A percentile compares a stretch with the other conserved stretches of the same genome.
phyloP scores from a whole-genome alignment of 92 coral and sea anemone species.

The Palythoa caribaeorum region DNA sequence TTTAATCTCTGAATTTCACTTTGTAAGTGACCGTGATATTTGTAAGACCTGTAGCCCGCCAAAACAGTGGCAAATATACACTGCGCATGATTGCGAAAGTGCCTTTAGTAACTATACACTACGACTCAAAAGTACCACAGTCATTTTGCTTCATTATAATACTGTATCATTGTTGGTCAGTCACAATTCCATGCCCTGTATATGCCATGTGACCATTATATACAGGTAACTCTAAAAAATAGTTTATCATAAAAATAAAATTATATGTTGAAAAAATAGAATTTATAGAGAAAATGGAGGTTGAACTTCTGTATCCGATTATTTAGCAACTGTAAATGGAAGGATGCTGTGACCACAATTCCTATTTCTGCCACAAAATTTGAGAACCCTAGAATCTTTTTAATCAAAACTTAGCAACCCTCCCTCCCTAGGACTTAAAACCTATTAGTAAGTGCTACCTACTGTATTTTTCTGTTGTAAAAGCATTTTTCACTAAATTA shows the following conservation, averaged over 20 bases:
- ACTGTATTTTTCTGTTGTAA: slow-evolving; percentile 7
- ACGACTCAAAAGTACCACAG: slow-evolving; percentile 16
- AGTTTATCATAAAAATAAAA: slow-evolving; percentile 14
- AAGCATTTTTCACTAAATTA: background rate
- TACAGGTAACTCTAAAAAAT: slow-evolving; percentile 13
- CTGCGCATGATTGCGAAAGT: background rate
- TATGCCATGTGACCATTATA: slow-evolving; percentile 9
- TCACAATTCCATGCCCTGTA: slow-evolving; percentile 17
- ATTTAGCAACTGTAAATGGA: slow-evolving; percentile 8
- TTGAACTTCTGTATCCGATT: slow-evolving; percentile 12
- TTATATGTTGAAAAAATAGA: slow-evolving; percentile 16
- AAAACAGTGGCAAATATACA: no score
- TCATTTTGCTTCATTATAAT: slow-evolving; percentile 20
- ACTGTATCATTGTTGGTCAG: slow-evolving; percentile 18
- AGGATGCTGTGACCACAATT: slow-evolving; percentile 13
- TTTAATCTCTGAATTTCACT: background rate
- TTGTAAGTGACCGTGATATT: background rate
- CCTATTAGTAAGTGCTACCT: slow-evolving; percentile 19
- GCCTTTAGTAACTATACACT: slow-evolving; percentile 16
- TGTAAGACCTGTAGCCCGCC: no score
- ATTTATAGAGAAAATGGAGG: slow-evolving; percentile 10
- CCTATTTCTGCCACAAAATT: slow-evolving; percentile 12
- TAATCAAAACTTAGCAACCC: slow-evolving; percentile 7
- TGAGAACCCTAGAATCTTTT: slow-evolving; percentile 13
- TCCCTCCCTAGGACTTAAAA: slow-evolving; percentile 6